Conservation (phyloP, 1,140 invertebrate genomes). For the Druon quercuslanigerum region DNA sequence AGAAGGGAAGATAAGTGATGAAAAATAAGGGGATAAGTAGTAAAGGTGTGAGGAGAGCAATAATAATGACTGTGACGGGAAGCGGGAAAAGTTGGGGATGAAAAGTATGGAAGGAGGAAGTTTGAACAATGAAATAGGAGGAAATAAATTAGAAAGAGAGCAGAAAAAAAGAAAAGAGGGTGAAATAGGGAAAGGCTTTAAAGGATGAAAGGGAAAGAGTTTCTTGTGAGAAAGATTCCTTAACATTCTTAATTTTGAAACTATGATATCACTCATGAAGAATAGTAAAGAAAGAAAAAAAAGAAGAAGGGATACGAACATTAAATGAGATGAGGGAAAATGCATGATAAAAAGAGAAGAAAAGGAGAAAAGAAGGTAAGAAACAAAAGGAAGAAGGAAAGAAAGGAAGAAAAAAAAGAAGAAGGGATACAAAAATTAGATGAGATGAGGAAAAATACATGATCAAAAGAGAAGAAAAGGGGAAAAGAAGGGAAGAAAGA, state of each 20-base stretch:
- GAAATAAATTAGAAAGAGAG: too few species aligned
- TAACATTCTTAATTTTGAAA: background rate
- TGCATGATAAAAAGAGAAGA: background rate
- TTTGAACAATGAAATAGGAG: too few species aligned
- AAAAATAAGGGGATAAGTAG: too few species aligned
- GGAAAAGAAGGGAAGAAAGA: background rate
- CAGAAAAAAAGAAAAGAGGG: too few species aligned
- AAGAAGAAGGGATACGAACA: background rate
- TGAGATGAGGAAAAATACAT: background rate
- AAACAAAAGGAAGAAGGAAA: too few species aligned
- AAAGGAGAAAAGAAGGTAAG: too few species aligned
- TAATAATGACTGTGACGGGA: too few species aligned
- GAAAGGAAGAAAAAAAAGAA: background rate
- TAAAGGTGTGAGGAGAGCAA: too few species aligned
- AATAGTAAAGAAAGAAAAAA: background rate
- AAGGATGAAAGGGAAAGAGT: constrained; percentile 7
- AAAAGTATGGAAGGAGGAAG: too few species aligned
- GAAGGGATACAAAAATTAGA: background rate
- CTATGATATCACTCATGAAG: too few species aligned
- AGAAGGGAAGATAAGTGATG: too few species aligned
- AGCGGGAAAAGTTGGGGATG: too few species aligned
- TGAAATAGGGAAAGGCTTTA: background rate
- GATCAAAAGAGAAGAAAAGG: background rate
- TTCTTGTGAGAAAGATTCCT: background rate
- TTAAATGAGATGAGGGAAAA: background rate